Evolutionary conservation across 2,888 invertebrate genomes (phyloP).

Genomic region (Sclerodermus sp.): DNA sequence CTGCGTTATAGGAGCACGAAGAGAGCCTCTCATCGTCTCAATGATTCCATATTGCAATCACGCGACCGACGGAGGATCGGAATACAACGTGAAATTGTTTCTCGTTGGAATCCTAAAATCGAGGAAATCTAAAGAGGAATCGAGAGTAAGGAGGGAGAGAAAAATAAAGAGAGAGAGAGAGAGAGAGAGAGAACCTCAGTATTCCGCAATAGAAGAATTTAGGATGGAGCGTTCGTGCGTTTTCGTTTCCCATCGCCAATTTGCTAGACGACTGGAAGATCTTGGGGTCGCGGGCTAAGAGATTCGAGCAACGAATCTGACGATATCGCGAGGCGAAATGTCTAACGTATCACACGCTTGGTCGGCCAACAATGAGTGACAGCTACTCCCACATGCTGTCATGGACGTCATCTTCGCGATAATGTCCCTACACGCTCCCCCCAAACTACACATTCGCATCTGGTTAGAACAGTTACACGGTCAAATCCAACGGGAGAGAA

Average conservation of each 20-base stretch:
- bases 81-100: no score
- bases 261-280: no score
- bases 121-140: no score
- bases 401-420: conserved; percentile 45
- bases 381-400: conserved; percentile 56
- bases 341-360: conserved; percentile 41
- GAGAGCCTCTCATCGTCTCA: conserved; percentile 7
- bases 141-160: no score
- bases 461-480: conserved; percentile 43
- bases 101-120: no score
- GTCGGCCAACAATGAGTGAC: conserved; percentile 53
- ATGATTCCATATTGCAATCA: conserved; percentile 17
- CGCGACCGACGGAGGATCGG: conserved; percentile 2
- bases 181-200: no score
- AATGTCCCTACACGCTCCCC: conserved; percentile 32
- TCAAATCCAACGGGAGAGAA: no score
- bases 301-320: conserved; percentile 12
- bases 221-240: no score
- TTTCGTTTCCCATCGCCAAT: no score
- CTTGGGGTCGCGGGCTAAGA: no score
- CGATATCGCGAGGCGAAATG: conserved; percentile 33
- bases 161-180: no score
- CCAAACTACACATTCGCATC: conserved; percentile 33
- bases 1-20: neutral
- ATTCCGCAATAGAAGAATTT: no score